Conservation (phyloP, 1,140 invertebrate genomes). For the Brachionus rubens region DNA sequence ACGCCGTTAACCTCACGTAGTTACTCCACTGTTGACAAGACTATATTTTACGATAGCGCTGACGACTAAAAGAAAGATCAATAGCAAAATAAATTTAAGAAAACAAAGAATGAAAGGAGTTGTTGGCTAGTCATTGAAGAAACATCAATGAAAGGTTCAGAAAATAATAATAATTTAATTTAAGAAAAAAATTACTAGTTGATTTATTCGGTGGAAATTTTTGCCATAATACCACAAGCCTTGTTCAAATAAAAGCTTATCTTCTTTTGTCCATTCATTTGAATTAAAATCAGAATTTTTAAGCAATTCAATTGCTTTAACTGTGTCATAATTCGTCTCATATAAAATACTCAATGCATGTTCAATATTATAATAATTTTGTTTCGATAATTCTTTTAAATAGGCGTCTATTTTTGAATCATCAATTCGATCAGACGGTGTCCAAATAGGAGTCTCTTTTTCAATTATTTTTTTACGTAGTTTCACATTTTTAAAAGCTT, state of each 20-base stretch:
- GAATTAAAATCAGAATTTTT: not conserved
- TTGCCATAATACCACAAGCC: conserved; percentile 46
- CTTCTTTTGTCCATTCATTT: conserved; percentile 45
- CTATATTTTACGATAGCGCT: no score
- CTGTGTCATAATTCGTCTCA: not conserved
- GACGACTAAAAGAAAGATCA: no score
- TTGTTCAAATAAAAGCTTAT: conserved; percentile 45
- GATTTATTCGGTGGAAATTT: conserved; percentile 46
- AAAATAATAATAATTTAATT: not conserved
- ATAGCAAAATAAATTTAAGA: no score
- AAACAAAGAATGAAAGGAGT: no score
- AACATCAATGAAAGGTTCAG: no score
- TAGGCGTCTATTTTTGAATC: not conserved
- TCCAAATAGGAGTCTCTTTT: not conserved
- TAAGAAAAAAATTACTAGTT: conserved; percentile 27
- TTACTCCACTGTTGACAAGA: no score
- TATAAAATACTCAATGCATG: not conserved
- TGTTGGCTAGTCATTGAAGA: no score
- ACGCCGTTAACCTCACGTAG: no score
- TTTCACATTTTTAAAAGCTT: not conserved
- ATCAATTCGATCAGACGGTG: not conserved
- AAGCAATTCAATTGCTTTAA: not conserved
- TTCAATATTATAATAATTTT: conserved; percentile 8
- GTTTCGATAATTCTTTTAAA: conserved; percentile 17
- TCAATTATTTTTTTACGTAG: conserved; percentile 25